Evolutionary conservation across 2,113 vertebrate species (phyloP).

Genomic region (Pithys albifrons): DNA sequence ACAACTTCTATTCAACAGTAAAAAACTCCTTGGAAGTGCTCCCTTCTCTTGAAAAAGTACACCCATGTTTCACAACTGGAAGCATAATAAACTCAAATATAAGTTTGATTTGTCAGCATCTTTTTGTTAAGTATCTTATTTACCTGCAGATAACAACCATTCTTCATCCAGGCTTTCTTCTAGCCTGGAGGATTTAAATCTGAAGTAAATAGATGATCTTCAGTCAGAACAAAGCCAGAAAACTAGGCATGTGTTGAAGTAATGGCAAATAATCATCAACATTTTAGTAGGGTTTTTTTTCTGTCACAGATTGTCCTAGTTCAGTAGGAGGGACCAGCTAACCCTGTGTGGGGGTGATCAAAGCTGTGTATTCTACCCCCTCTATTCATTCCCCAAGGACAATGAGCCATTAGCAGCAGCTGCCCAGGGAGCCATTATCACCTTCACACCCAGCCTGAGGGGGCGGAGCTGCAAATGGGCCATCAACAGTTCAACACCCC

Average conservation of each 20-base stretch:
- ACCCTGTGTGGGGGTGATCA: no score
- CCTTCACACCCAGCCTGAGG: no score
- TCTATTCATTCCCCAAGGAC: no score
- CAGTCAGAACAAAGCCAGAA: background rate
- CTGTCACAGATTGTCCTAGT: no score
- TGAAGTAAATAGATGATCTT: background rate
- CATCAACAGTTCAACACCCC: no score
- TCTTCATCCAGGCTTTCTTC: background rate
- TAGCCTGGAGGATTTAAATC: background rate
- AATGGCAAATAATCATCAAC: background rate
- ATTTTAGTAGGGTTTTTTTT: background rate
- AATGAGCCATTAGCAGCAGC: no score
- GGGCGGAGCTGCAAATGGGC: no score
- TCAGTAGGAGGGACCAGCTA: no score
- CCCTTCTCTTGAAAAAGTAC: background rate
- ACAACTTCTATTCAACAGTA: background rate
- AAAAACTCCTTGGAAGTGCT: background rate
- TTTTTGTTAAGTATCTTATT: background rate
- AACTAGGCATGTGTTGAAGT: background rate
- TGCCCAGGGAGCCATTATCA: no score
- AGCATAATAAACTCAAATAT: background rate
- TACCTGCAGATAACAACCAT: background rate
- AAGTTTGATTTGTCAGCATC: background rate
- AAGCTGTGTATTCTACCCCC: no score
- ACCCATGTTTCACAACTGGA: background rate